Conservation (phyloP, 2,113 vertebrate species). For the Rhodinocichla rosea region DNA sequence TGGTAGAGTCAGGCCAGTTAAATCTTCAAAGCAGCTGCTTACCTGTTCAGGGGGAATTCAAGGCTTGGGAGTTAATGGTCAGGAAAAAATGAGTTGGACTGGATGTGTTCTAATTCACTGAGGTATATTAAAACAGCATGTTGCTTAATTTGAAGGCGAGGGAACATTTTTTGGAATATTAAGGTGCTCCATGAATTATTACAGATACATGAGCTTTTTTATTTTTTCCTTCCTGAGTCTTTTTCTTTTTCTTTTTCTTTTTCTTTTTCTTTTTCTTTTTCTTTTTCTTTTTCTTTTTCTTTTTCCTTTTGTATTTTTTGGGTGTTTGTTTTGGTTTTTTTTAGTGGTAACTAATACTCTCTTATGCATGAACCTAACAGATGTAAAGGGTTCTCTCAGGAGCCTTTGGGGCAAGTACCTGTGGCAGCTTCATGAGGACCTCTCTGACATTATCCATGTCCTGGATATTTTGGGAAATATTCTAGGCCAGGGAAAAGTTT, state of each 20-base stretch:
- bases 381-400: background rate
- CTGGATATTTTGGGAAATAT: background rate
- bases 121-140: background rate
- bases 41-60: background rate
- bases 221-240: background rate
- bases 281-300: background rate
- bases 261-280: background rate
- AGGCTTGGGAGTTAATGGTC: background rate
- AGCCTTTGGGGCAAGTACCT: background rate
- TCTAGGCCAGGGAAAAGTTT: background rate
- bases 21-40: background rate
- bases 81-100: background rate
- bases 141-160: background rate
- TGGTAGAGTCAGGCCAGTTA: background rate
- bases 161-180: background rate
- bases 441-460: background rate
- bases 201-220: fast-evolving
- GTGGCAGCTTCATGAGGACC: background rate
- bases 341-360: background rate
- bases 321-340: too few species aligned
- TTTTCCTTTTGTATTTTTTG: background rate
- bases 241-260: background rate
- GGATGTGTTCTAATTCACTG: background rate
- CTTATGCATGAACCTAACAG: background rate
- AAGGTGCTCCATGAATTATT: background rate